phyloP scores from a whole-genome alignment of 2,888 invertebrate species.

The Cheilosia vernalis region DNA sequence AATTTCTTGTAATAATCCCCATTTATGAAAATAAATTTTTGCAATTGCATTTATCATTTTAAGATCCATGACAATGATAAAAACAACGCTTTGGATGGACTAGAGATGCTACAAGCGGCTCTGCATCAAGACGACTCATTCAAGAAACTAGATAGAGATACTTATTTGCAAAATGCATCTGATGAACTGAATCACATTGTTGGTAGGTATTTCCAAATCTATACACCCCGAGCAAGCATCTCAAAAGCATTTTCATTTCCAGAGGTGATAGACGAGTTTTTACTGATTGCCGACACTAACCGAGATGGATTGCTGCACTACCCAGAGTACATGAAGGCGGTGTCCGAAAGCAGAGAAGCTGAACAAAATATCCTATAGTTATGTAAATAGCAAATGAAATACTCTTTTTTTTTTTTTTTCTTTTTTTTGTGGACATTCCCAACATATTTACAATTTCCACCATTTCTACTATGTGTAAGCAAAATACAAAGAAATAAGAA shows the following conservation, averaged over 20 bases:
- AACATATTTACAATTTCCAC: slow-evolving; percentile 47
- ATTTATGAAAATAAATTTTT: neutral
- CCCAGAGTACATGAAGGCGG: slow-evolving; percentile 88
- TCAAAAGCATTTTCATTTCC: slow-evolving; percentile 75
- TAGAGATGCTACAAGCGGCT: slow-evolving; percentile 90
- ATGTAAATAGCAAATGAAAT: neutral
- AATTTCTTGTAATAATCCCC: too few relatives aligned
- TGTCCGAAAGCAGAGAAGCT: slow-evolving; percentile 70
- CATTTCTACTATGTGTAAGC: slow-evolving; percentile 30
- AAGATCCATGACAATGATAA: slow-evolving; percentile 93
- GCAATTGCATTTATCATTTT: neutral
- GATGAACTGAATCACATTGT: slow-evolving; percentile 82
- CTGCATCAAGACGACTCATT: slow-evolving; percentile 85
- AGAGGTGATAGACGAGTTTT: slow-evolving; percentile 94
- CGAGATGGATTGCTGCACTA: slow-evolving; percentile 94
- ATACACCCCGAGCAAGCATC: neutral
- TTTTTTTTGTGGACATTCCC: slow-evolving; percentile 25
- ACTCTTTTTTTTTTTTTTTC: neutral
- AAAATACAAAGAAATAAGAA: slow-evolving; percentile 43
- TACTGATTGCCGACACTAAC: slow-evolving; percentile 92
- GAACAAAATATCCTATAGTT: slow-evolving; percentile 49
- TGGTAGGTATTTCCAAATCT: slow-evolving; percentile 75
- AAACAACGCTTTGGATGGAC: slow-evolving; percentile 94
- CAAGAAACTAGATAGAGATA: slow-evolving; percentile 79
- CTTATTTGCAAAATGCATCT: slow-evolving; percentile 79